phyloP scores from a whole-genome alignment of 2,113 vertebrate genomes.

The Noctilio leporinus region DNA sequence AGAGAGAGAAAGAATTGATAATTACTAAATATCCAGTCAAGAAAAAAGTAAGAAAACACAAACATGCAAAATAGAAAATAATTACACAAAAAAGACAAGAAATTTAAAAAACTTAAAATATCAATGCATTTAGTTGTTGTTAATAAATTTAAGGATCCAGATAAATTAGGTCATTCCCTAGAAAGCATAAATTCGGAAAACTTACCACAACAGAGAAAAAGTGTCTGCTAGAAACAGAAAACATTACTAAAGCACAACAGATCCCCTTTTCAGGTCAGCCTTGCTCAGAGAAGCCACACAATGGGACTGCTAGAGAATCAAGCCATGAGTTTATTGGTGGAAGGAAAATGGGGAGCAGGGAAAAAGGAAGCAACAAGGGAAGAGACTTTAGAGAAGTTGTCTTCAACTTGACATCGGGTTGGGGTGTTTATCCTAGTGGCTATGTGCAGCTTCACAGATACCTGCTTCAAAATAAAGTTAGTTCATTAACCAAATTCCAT shows the following conservation, averaged over 20 bases:
- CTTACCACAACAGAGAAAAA: not conserved
- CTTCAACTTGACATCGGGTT: no score
- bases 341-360: no score
- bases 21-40: not conserved
- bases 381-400: no score
- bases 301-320: no score
- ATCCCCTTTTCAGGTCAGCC: no score
- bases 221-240: not conserved
- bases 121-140: not conserved
- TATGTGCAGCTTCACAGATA: no score
- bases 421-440: no score
- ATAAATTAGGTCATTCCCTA: not conserved
- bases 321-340: no score
- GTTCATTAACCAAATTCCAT: no score
- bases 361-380: no score
- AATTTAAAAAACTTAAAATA: slow-evolving; percentile 15
- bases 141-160: not conserved
- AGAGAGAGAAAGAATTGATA: not conserved
- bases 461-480: no score
- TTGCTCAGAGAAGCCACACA: no score
- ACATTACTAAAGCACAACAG: not conserved
- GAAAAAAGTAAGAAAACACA: not conserved
- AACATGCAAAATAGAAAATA: not conserved
- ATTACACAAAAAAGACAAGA: not conserved
- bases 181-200: not conserved